Evolutionary conservation across 2,888 invertebrate genomes (phyloP).

Genomic region (Camponotus fellah): DNA sequence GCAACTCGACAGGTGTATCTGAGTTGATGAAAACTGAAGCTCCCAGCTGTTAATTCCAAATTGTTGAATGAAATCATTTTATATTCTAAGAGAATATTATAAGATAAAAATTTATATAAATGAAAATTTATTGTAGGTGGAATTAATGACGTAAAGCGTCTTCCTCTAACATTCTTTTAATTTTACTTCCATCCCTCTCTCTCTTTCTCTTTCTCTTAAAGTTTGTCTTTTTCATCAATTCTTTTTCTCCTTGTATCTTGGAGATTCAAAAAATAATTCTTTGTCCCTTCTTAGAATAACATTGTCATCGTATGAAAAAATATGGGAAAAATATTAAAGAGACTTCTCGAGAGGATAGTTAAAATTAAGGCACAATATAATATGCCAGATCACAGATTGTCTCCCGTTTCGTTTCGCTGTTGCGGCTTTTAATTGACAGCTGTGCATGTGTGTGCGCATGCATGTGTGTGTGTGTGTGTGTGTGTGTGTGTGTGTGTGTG

Average conservation of each 20-base stretch:
- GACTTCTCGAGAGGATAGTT: slow-evolving; percentile 10
- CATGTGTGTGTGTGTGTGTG: not conserved
- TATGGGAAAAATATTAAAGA: not conserved
- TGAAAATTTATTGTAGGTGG: not conserved
- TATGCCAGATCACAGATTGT: slow-evolving; percentile 59
- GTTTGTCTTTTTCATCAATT: not conserved
- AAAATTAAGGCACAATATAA: slow-evolving; percentile 48
- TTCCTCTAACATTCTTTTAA: not conserved
- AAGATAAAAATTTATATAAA: too few species aligned
- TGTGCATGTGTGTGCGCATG: not conserved
- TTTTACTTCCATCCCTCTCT: too few species aligned
- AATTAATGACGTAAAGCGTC: not conserved
- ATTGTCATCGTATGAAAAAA: not conserved
- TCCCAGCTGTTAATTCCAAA: not conserved
- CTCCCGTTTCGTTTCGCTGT: slow-evolving; percentile 43
- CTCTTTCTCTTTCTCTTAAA: too few species aligned
- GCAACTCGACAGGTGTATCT: not conserved
- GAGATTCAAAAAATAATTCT: not conserved
- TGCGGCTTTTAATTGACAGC: slow-evolving; percentile 50
- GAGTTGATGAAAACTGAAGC: not conserved
- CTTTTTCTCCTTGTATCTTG: not conserved
- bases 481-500: too few species aligned
- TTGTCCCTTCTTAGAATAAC: not conserved
- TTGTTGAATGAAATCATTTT: not conserved
- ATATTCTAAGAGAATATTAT: not conserved